phyloP scores from a whole-genome alignment of 2,888 invertebrate species.

The Odiellus spinosus region DNA sequence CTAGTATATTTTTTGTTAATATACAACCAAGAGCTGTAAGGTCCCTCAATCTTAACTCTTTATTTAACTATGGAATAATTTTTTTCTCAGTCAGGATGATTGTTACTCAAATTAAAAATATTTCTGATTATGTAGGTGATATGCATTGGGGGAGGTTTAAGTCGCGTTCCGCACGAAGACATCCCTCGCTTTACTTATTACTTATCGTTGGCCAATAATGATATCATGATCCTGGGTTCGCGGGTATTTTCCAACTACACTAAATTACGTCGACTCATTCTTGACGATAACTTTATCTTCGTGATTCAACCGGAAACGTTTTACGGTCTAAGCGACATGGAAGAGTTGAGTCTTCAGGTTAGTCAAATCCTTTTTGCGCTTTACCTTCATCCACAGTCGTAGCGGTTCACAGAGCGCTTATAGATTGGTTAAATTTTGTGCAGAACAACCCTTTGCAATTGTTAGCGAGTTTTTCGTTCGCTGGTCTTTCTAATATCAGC shows the following conservation, averaged over 20 bases:
- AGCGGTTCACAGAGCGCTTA: no score
- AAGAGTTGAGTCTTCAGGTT: slow-evolving; percentile 5
- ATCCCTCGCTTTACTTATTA: background rate
- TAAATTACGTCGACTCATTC: background rate
- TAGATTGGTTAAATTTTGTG: no score
- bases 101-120: no score
- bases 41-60: no score
- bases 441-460: background rate
- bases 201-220: background rate
- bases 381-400: no score
- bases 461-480: background rate
- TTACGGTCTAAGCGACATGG: slow-evolving; percentile 4
- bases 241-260: background rate
- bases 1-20: no score
- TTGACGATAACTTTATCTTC: background rate
- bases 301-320: slow-evolving; percentile 5
- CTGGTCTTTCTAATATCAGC: background rate
- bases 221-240: background rate
- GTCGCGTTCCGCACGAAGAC: background rate
- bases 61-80: no score
- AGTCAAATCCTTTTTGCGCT: no score
- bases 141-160: background rate
- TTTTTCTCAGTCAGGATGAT: no score
- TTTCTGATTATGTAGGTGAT: background rate
- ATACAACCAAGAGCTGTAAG: no score